Evolutionary conservation across 2,888 invertebrate species (phyloP).

Genomic region (Caradrina kadenii): DNA sequence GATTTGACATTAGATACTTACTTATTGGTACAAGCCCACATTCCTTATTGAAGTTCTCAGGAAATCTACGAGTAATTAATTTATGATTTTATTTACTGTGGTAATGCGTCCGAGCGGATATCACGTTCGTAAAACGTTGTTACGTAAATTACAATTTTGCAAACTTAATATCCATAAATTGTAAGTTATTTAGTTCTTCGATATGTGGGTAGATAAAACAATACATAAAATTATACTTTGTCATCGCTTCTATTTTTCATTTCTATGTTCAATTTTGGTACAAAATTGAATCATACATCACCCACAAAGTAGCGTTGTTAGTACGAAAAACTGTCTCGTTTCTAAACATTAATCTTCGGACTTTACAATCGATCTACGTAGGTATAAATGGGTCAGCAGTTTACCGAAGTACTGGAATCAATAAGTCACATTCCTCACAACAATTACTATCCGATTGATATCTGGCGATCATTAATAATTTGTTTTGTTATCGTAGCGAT

Average conservation of each 20-base stretch:
- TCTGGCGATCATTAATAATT: constrained; percentile 68
- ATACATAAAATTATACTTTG: constrained; percentile 37
- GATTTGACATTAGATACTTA: constrained; percentile 14
- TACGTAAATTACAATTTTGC: constrained; percentile 22
- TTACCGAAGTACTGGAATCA: constrained; percentile 62
- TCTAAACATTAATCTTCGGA: constrained; percentile 64
- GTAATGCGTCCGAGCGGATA: constrained; percentile 10
- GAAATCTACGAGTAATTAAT: constrained; percentile 18
- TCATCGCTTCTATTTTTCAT: constrained; percentile 32
- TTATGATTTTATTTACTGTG: constrained; percentile 9
- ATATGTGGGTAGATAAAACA: constrained; percentile 23
- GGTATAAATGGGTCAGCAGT: constrained; percentile 62
- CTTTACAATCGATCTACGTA: constrained; percentile 60
- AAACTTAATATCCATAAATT: constrained; percentile 25
- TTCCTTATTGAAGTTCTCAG: constrained; percentile 24
- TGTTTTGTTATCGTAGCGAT: constrained; percentile 57
- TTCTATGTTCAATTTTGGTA: constrained; percentile 37
- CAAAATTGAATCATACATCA: constrained; percentile 58
- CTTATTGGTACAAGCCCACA: constrained; percentile 1
- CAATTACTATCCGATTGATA: constrained; percentile 65
- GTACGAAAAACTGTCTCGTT: constrained; percentile 56
- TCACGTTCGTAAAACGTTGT: constrained; percentile 26
- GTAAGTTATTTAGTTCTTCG: constrained; percentile 10
- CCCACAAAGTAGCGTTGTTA: constrained; percentile 44
- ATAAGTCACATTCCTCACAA: constrained; percentile 66